phyloP scores from a whole-genome alignment of 92 coral and sea anemone species.

The Heliopora coerulea region DNA sequence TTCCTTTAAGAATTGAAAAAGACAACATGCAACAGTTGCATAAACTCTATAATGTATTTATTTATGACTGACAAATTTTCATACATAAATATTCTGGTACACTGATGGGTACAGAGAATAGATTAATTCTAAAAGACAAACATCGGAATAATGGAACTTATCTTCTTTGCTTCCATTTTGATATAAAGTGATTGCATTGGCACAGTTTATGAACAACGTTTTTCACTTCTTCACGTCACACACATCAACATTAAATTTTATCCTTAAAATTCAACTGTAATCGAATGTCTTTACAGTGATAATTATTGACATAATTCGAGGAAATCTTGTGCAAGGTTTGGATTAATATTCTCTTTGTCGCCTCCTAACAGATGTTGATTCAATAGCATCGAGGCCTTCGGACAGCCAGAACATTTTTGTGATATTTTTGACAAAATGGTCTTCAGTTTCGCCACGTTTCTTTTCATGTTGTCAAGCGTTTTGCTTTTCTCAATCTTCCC shows the following conservation, averaged over 20 bases:
- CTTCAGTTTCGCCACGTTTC: conserved; percentile 60
- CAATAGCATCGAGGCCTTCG: conserved; percentile 28
- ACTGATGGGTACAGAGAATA: too few relatives aligned
- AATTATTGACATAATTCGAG: background rate
- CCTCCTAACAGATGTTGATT: conserved; percentile 5
- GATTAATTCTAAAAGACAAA: background rate
- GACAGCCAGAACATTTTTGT: conserved; percentile 29
- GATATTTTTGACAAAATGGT: conserved; percentile 45
- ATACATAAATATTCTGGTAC: too few relatives aligned
- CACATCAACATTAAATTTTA: conserved; percentile 14
- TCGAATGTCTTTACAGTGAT: background rate
- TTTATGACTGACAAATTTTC: too few relatives aligned
- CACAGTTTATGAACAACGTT: background rate
- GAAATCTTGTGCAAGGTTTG: background rate
- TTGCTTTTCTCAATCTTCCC: conserved; percentile 59
- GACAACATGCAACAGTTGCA: too few relatives aligned
- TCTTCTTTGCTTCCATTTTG: background rate
- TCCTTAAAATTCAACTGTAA: conserved; percentile 20
- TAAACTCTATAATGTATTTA: too few relatives aligned
- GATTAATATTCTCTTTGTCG: conserved; percentile 51
- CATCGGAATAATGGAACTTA: background rate
- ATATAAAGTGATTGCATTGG: background rate
- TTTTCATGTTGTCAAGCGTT: conserved; percentile 48
- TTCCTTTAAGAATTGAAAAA: too few relatives aligned
- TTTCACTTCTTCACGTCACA: conserved; percentile 7